Percentiles rank a stretch among this genome's conserved stretches.
Conservation (phyloP, 2,113 vertebrate genomes). For the Pedetes capensis region DNA sequence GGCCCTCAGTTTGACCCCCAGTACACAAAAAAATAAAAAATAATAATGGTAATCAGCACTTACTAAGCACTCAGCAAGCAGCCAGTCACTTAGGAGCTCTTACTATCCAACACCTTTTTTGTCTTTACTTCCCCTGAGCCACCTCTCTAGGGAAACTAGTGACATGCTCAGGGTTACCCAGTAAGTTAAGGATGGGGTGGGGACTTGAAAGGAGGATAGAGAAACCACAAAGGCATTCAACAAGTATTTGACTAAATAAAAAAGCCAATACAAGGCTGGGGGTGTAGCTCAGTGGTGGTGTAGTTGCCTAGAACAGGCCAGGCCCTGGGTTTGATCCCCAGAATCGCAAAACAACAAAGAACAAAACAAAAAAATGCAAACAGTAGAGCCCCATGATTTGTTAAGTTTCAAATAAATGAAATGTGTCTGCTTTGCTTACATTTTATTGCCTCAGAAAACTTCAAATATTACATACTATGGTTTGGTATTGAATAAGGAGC, state of each 20-base stretch:
- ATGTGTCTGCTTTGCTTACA: neutral
- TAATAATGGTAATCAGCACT: neutral
- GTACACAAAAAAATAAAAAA: neutral
- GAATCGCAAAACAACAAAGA: too few species aligned
- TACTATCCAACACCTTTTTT: neutral
- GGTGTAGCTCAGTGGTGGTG: neutral
- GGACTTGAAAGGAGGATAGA: neutral
- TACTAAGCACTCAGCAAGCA: neutral
- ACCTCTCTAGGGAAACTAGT: neutral
- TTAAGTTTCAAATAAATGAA: neutral
- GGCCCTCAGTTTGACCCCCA: neutral
- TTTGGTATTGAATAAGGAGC: neutral
- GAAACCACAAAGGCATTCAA: neutral
- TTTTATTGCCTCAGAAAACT: neutral
- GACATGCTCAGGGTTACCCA: neutral
- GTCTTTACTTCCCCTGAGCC: neutral
- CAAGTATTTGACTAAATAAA: neutral
- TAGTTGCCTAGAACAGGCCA: neutral
- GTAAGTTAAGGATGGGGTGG: neutral
- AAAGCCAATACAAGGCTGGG: neutral
- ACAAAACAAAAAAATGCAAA: neutral
- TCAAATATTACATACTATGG: neutral
- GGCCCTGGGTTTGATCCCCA: neutral
- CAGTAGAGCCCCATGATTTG: fast-evolving
- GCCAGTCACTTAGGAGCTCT: neutral